These are phyloP conservation scores for Synergus japonicus DNA, from an alignment of 2,888 invertebrate species.

Conservation along the genomic window DNA sequence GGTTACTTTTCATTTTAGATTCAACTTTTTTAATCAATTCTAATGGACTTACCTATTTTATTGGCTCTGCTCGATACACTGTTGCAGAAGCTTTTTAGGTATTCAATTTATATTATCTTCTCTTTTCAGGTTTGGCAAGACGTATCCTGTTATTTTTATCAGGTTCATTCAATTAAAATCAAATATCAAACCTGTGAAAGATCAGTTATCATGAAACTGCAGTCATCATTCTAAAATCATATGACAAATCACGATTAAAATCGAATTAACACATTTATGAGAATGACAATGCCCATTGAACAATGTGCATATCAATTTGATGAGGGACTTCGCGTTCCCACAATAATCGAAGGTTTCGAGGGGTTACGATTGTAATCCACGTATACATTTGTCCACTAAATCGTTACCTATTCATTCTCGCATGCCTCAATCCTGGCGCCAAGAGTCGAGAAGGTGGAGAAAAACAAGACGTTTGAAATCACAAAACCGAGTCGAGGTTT, in stretches of 20 bases:
- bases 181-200: background rate
- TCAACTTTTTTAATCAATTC: background rate
- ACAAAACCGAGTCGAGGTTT: conserved; percentile 7
- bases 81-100: background rate
- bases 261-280: background rate
- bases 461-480: conserved; percentile 2
- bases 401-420: background rate
- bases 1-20: conserved; percentile 9
- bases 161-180: background rate
- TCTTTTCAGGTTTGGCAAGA: background rate
- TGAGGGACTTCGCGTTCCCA: background rate
- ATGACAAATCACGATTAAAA: background rate
- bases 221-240: background rate
- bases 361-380: conserved; percentile 5
- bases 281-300: background rate
- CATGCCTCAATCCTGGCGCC: background rate
- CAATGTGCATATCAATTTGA: background rate
- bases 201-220: background rate
- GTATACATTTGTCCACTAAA: conserved; percentile 4
- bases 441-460: background rate
- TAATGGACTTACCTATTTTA: background rate
- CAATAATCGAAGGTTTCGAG: background rate
- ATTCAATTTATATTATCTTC: background rate
- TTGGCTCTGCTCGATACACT: too few relatives aligned
- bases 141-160: too few relatives aligned